phyloP scores from a whole-genome alignment of 2,888 invertebrate species.

The Mesochorus sp. region DNA sequence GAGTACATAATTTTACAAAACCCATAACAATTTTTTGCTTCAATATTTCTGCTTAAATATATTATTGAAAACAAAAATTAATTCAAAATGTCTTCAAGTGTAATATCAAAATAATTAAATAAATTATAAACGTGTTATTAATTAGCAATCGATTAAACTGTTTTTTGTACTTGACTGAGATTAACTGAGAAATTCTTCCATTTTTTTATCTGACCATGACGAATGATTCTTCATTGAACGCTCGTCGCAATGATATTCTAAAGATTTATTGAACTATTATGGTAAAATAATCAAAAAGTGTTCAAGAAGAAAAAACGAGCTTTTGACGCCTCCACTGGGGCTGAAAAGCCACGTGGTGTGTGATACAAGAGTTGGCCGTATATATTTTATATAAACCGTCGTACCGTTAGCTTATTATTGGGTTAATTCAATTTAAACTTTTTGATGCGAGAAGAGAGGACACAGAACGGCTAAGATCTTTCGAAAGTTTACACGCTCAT shows the following conservation, averaged over 20 bases:
- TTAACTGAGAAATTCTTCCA: too few relatives aligned
- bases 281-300: not conserved
- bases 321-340: not conserved
- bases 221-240: not conserved
- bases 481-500: constrained; percentile 54
- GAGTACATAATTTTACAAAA: constrained; percentile 30
- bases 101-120: not conserved
- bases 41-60: constrained; percentile 3
- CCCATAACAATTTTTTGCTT: not conserved
- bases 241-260: not conserved
- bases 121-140: too few relatives aligned
- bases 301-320: not conserved
- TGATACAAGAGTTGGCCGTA: not conserved
- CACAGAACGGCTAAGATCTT: constrained; percentile 33
- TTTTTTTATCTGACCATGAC: not conserved
- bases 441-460: constrained; percentile 43
- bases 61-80: too few relatives aligned
- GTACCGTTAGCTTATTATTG: constrained; percentile 62
- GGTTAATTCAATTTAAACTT: constrained; percentile 77
- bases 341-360: not conserved
- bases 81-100: not conserved
- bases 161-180: too few relatives aligned
- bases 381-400: not conserved
- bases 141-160: too few relatives aligned
- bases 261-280: not conserved